A percentile compares a stretch with the other conserved stretches of the same genome.
phyloP scores from a whole-genome alignment of 2,113 vertebrate species.

The Eleginops maclovinus region DNA sequence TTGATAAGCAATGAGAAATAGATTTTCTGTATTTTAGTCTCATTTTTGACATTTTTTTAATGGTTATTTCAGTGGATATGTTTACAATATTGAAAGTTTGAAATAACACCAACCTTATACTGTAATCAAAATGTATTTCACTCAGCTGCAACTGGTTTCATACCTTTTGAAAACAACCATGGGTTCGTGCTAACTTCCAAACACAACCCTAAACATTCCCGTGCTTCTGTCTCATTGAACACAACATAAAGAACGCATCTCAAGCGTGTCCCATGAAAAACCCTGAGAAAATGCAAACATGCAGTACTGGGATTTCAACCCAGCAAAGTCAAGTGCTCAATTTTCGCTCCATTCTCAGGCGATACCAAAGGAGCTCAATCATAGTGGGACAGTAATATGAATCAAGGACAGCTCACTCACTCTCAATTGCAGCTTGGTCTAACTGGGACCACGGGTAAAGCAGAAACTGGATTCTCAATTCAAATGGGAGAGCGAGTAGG shows the following conservation, averaged over 20 bases:
- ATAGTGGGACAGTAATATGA: constrained; percentile 83
- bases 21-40: background rate
- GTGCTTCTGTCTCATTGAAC: constrained; percentile 54
- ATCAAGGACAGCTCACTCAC: constrained; percentile 89
- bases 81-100: background rate
- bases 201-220: constrained; percentile 29
- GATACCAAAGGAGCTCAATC: constrained; percentile 85
- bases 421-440: constrained; percentile 85
- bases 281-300: constrained; percentile 77
- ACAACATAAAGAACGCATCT: constrained; percentile 63
- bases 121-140: constrained; percentile 19
- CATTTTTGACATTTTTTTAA: background rate
- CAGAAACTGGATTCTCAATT: constrained; percentile 83
- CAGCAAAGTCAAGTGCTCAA: constrained; percentile 84
- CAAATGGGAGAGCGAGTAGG: constrained; percentile 85
- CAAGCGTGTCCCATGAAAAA: constrained; percentile 68
- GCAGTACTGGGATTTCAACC: constrained; percentile 75
- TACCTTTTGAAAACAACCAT: constrained; percentile 28
- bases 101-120: background rate
- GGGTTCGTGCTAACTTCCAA: constrained; percentile 43
- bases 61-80: constrained; percentile 4
- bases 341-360: constrained; percentile 80
- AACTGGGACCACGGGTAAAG: constrained; percentile 79
- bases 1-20: background rate
- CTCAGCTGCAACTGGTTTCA: constrained; percentile 17